Evolutionary conservation across 2,888 invertebrate species (phyloP), one percentile per base, ranked within the genome.

Genomic region (Carterocephalus palaemon): DNA sequence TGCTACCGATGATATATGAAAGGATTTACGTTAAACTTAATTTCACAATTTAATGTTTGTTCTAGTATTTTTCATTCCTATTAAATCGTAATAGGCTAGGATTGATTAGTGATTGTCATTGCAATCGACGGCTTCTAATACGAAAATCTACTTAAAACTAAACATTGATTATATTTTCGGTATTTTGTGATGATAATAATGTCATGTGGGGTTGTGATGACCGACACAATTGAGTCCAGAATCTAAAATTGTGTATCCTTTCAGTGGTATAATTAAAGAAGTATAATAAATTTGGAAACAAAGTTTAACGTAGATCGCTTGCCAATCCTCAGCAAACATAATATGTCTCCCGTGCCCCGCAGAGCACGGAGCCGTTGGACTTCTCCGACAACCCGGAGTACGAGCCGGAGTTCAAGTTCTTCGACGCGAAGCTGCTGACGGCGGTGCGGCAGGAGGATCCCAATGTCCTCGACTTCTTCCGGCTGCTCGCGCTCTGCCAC

Each of bases 321-420:
- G 3, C 17, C 4, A 31, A 4, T 2, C 39, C 2, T 10, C 2
- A 4, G 2, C 0, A 9, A 15, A 8, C 15, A 20, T n/a, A n/a
- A n/a, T n/a, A 23, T 38, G 12, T 2, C n/a, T 7, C 7, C 29
- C 1, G 16, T 12, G 39, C 5, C n/a, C 10, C 12, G 20, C 88
- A 96, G 95, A 89, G 89, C 52, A 89, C 92, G 26, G 91, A 93
- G 62, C 91, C 92, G 32, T 84, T 98, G 57, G 98, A 99, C 79
- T 97, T 99, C 79, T 96, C 98, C n/a, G 92, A 92, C 72, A 99
- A 99, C 86, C 92, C 93, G 24, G 93, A 96, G 75, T 93, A 93
- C 75, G 99, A 99, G 80, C 89, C 93, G 4, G 94, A 93, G 49
- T 99, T 99, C 86, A 93, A 92, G 67, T 99, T 98, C 89, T 99